Conservation (phyloP, 2,888 invertebrate genomes). For the Conops quadrifasciatus region DNA sequence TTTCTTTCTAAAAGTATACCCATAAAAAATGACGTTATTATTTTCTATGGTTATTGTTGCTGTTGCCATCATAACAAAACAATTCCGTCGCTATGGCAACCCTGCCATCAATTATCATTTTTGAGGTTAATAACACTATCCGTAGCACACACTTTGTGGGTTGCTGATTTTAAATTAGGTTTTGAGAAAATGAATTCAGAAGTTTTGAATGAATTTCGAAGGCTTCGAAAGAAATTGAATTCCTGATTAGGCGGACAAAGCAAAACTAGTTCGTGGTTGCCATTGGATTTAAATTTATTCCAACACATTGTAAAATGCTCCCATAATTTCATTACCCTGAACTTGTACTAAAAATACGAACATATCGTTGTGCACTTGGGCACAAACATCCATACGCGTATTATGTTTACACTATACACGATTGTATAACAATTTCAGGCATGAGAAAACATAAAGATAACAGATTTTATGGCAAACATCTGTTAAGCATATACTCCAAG, state of each 20-base stretch:
- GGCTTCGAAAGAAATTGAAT: not conserved
- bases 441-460: conserved; percentile 1
- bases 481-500: not conserved
- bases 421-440: not conserved
- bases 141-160: too few species aligned
- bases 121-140: conserved; percentile 21
- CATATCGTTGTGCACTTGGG: too few species aligned
- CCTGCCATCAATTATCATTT: not conserved
- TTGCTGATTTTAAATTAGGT: not conserved
- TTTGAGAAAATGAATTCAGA: not conserved
- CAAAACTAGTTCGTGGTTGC: not conserved
- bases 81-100: conserved; percentile 20
- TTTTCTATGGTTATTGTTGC: not conserved
- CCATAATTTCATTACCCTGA: conserved; percentile 8
- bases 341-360: not conserved
- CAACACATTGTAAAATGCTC: not conserved
- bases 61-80: not conserved
- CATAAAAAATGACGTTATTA: not conserved
- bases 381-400: not conserved
- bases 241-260: not conserved
- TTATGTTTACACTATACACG: not conserved
- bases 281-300: not conserved
- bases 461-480: conserved; percentile 11
- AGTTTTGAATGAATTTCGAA: not conserved
- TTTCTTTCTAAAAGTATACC: not conserved